Evolutionary conservation across 2,113 vertebrate genomes (phyloP).

Genomic region (cat (Felis catus)): F.catus_Fca126_mat1.0 CM031411.1:170001-170500

Average conservation of each 20-base stretch:
- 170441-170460: neutral
- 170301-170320: rapidly evolving
- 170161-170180: neutral
- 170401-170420: neutral
- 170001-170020: rapidly evolving
- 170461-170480: neutral
- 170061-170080: neutral
- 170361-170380: rapidly evolving
- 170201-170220: rapidly evolving
- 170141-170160: neutral
- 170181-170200: neutral
- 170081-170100: rapidly evolving
- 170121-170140: neutral
- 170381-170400: neutral
- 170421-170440: neutral
- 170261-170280: neutral
- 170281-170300: neutral
- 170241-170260: rapidly evolving
- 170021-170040: rapidly evolving
- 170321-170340: too few relatives aligned
- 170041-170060: neutral
- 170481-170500: rapidly evolving
- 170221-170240: neutral
- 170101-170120: neutral
- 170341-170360: neutral